Evolutionary conservation across 2,797 vertebrate genomes (phyloP).

Genomic region (Uromys caudimaculatus): DNA sequence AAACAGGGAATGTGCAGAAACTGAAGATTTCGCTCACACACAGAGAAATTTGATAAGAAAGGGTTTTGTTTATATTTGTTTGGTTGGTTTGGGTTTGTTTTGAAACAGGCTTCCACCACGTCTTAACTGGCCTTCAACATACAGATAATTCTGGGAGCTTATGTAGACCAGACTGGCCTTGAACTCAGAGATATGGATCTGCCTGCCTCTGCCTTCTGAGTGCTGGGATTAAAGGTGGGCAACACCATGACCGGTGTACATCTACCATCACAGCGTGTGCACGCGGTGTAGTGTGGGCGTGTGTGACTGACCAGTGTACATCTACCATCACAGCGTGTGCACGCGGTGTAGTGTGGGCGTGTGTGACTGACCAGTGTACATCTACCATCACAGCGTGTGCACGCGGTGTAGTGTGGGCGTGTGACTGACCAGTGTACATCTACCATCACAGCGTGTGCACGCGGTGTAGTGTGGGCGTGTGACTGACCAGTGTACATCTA

Average conservation of each 20-base stretch:
- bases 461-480: too few relatives aligned
- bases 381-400: background rate
- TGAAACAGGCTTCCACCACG: background rate
- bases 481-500: background rate
- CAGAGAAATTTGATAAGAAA: background rate
- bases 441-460: background rate
- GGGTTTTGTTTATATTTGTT: background rate
- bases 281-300: background rate
- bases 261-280: background rate
- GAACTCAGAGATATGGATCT: background rate
- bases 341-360: too few relatives aligned
- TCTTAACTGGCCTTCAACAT: background rate
- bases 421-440: background rate
- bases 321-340: background rate
- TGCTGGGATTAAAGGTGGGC: background rate
- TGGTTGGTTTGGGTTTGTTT: background rate
- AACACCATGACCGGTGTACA: background rate
- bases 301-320: background rate
- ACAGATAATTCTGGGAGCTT: background rate
- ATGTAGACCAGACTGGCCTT: background rate
- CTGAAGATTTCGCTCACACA: background rate
- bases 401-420: too few relatives aligned
- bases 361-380: background rate
- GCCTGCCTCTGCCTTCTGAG: background rate
- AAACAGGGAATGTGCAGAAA: background rate